phyloP scores from a whole-genome alignment of 2,888 invertebrate species.

The Acleris laterana region DNA sequence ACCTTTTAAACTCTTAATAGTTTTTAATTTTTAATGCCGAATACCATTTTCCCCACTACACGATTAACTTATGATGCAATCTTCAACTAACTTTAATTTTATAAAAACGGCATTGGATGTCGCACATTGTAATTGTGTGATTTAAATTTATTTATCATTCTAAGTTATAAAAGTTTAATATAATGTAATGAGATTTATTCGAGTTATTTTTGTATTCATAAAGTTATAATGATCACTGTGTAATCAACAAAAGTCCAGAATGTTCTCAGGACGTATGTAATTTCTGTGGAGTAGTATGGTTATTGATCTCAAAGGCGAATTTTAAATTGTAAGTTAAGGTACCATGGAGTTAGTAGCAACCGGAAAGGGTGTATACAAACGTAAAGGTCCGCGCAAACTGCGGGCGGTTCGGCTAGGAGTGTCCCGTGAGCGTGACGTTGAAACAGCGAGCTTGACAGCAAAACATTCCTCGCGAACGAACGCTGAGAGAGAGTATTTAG shows the following conservation, averaged over 20 bases:
- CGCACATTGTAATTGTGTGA: slow-evolving; percentile 20
- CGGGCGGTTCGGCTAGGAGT: too few species aligned
- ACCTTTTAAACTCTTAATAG: too few species aligned
- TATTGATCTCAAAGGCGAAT: slow-evolving; percentile 45
- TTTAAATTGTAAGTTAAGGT: slow-evolving; percentile 37
- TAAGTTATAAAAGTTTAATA: slow-evolving; percentile 62
- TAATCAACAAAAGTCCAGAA: slow-evolving; percentile 37
- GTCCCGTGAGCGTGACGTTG: too few species aligned
- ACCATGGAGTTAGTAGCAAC: slow-evolving; percentile 47
- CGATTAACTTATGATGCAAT: not conserved
- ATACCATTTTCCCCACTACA: not conserved
- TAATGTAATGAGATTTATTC: slow-evolving; percentile 77
- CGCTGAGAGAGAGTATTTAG: too few species aligned
- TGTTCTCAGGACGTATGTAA: slow-evolving; percentile 41
- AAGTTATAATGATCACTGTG: slow-evolving; percentile 45
- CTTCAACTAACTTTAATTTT: not conserved
- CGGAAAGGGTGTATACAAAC: slow-evolving; percentile 54
- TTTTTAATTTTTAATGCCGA: slow-evolving; percentile 2
- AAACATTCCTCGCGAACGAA: too few species aligned
- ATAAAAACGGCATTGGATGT: slow-evolving; percentile 14
- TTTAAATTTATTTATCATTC: slow-evolving; percentile 43
- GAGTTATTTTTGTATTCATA: slow-evolving; percentile 76
- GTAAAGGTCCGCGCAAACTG: slow-evolving; percentile 39
- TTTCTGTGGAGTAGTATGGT: slow-evolving; percentile 41
- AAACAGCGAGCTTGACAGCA: too few species aligned